Evolutionary conservation across 2,888 invertebrate genomes (phyloP).

Genomic region (Mallateleia sp.): DNA sequence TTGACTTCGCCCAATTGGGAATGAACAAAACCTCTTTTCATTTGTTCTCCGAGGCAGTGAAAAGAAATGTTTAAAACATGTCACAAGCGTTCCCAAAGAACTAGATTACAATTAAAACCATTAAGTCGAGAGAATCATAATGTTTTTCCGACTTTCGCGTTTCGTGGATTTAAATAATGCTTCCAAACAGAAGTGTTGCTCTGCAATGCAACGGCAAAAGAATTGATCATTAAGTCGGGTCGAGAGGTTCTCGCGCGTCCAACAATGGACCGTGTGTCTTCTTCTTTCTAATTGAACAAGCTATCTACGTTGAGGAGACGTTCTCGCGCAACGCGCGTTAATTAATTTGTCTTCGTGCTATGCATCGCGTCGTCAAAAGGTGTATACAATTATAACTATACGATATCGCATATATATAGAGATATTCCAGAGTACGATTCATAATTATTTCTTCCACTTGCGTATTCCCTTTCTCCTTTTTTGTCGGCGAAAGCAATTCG

Average conservation of each 20-base stretch:
- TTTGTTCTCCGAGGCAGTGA: background rate
- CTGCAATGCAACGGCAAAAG: slow-evolving; percentile 43
- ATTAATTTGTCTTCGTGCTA: slow-evolving; percentile 59
- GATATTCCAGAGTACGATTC: slow-evolving; percentile 17
- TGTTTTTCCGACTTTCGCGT: slow-evolving; percentile 41
- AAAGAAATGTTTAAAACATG: slow-evolving; percentile 24
- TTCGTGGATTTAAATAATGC: slow-evolving; percentile 46
- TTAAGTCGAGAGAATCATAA: background rate
- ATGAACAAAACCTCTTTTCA: background rate
- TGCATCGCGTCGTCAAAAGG: slow-evolving; percentile 28
- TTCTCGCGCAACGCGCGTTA: slow-evolving; percentile 50
- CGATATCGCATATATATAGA: slow-evolving; percentile 22
- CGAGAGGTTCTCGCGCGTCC: slow-evolving; percentile 62
- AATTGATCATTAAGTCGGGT: slow-evolving; percentile 70
- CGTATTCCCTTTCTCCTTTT: slow-evolving; percentile 4
- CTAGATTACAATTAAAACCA: slow-evolving; percentile 38
- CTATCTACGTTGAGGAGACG: slow-evolving; percentile 37
- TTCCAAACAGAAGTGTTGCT: slow-evolving; percentile 2
- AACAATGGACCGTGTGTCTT: slow-evolving; percentile 62
- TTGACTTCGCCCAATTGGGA: background rate
- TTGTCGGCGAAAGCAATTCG: background rate
- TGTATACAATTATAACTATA: slow-evolving; percentile 23
- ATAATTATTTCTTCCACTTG: slow-evolving; percentile 16
- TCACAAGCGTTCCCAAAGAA: background rate
- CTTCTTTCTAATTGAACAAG: slow-evolving; percentile 62